Conservation (phyloP, 1,140 invertebrate species). For the Plodia interpunctella region DNA sequence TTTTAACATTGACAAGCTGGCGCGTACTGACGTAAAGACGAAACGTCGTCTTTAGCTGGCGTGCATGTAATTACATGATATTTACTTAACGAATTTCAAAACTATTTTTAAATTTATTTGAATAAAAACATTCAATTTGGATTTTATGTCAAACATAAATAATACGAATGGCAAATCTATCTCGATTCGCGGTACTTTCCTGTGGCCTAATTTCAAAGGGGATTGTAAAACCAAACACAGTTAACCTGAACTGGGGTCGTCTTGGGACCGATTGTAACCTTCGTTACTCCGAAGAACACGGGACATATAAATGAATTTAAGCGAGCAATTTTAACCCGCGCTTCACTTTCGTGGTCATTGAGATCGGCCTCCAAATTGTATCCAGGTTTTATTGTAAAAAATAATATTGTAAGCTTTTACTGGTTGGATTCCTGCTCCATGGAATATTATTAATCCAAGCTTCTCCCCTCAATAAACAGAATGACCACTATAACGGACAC, state of each 20-base stretch:
- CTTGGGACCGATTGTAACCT: conserved; percentile 53
- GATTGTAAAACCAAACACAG: conserved; percentile 25
- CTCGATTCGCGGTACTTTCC: conserved; percentile 18
- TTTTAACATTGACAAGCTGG: too few species aligned
- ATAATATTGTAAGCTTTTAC: too few species aligned
- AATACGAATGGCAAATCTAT: conserved; percentile 18
- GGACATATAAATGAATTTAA: conserved; percentile 60
- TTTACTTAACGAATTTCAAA: too few species aligned
- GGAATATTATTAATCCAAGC: too few species aligned
- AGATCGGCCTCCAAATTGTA: conserved; percentile 19
- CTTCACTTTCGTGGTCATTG: conserved; percentile 38
- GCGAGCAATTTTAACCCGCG: conserved; percentile 56
- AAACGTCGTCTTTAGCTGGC: too few species aligned
- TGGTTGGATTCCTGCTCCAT: too few species aligned
- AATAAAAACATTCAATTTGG: background rate
- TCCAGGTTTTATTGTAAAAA: too few species aligned
- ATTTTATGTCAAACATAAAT: background rate
- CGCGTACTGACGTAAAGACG: too few species aligned
- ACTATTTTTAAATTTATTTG: too few species aligned
- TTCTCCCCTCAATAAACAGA: too few species aligned
- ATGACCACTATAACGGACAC: too few species aligned
- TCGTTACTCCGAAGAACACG: conserved; percentile 37
- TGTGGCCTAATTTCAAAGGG: conserved; percentile 32
- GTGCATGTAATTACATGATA: too few species aligned
- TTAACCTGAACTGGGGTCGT: conserved; percentile 45